These are phyloP conservation scores for Mythimna albipuncta DNA, from an alignment of 2,888 invertebrate genomes.

Conservation along the genomic window DNA sequence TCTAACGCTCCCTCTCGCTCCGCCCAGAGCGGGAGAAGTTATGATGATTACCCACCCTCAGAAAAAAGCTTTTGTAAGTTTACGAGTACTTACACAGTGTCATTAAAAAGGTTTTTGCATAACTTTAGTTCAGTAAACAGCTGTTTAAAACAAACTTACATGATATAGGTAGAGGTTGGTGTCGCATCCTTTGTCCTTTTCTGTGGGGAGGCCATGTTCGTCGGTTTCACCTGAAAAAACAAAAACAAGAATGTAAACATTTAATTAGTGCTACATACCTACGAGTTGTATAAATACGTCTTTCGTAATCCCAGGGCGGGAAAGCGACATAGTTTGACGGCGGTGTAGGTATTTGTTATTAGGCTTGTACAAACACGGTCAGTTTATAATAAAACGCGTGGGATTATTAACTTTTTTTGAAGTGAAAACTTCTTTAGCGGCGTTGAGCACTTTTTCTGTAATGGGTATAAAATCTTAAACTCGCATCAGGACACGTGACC, in stretches of 20 bases:
- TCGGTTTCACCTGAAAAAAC: conserved; percentile 92
- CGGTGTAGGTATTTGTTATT: no score
- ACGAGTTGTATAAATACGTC: neutral
- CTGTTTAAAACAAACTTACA: conserved; percentile 87
- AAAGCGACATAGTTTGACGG: no score
- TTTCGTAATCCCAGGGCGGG: neutral
- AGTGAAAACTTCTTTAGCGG: no score
- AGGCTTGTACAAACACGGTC: no score
- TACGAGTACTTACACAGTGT: neutral
- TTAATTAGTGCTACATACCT: conserved; percentile 3
- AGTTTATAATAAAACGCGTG: no score
- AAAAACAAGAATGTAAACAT: conserved; percentile 40
- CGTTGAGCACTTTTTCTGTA: no score
- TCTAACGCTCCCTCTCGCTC: no score
- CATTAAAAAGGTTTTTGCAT: conserved; percentile 44
- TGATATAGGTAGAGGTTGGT: conserved; percentile 96
- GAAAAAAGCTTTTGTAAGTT: conserved; percentile 30
- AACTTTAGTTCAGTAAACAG: conserved; percentile 48
- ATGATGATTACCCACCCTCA: no score
- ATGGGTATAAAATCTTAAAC: no score
- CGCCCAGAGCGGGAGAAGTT: no score
- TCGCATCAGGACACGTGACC: no score
- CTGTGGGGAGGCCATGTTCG: conserved; percentile 92
- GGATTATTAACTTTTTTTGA: no score
- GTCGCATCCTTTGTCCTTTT: conserved; percentile 94